Base-by-base conservation (phyloP, 2,113 vertebrate species). In the Microcebus jonahi region DNA sequence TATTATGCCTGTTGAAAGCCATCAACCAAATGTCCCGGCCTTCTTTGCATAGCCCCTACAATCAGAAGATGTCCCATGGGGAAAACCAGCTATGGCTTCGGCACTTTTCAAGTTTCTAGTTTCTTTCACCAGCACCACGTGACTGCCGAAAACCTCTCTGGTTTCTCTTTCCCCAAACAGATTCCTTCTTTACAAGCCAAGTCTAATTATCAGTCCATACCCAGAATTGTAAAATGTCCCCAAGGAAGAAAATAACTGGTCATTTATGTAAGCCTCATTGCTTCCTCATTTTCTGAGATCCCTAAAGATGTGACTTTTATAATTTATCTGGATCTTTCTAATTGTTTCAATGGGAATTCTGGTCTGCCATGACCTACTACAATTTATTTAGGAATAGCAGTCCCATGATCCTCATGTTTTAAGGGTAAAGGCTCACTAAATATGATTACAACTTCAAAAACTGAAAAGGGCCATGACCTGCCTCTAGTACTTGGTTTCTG, bases 1-100 rank as follows among this genome's bases (percentile, higher is more conserved):
- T 93, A 42, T 65, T 91, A 53, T 48, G 67, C 53, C 63, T 91
- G 94, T 94, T 79, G n/a, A 65, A 96, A 83, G 53, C 36, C 55
- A 95, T 96, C n/a, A 73, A 48, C 27, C 34, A 93, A 97, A 88
- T 85, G 82, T 86, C 77, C 89, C 73, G 86, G 63, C 25, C 83
- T 97, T 95, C 89, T 95, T 89, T 94, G 93, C 86, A 93, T 95
- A 97, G 86, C 63, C 29, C 65, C 80, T 97, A 57, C 94, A 94
- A 83, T 84, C 57, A 90, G 89, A 96, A 67, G 94, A 68, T 89
- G 63, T 95, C 86, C 96, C 71, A 27, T 65, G 97, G 96, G 97
- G 97, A 97, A 98, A 97, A 96, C 96, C 96, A 94, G 84, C 53
- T 82, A 75, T 77, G n/a, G 67, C 48, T 82, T 97, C 65, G 93